Conservation (phyloP, 2,888 invertebrate genomes). For the Encarsia formosa region DNA sequence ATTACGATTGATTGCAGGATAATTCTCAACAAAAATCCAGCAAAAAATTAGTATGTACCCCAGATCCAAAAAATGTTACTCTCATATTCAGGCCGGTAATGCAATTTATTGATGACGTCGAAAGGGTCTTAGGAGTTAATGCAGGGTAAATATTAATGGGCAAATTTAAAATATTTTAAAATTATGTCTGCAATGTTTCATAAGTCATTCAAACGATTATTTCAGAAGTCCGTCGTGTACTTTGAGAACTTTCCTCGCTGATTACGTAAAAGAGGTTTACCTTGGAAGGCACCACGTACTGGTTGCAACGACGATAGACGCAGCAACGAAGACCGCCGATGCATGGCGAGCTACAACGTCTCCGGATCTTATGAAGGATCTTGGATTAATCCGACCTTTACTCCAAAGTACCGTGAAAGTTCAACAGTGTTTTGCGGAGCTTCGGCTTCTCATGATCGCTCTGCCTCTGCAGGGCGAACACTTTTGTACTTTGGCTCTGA, state of each 20-base stretch:
- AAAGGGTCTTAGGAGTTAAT: slow-evolving; percentile 60
- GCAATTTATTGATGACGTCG: slow-evolving; percentile 80
- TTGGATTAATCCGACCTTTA: slow-evolving; percentile 63
- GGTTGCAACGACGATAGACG: slow-evolving; percentile 63
- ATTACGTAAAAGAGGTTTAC: slow-evolving; percentile 84
- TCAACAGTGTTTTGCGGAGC: slow-evolving; percentile 64
- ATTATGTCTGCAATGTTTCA: neutral
- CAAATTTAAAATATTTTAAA: neutral
- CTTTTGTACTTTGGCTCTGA: slow-evolving; percentile 68
- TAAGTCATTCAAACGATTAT: slow-evolving; percentile 3
- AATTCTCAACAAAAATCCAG: slow-evolving; percentile 32
- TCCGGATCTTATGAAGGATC: slow-evolving; percentile 63
- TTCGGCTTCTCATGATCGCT: slow-evolving; percentile 65
- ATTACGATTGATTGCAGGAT: slow-evolving; percentile 29
- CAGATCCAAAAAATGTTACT: slow-evolving; percentile 70
- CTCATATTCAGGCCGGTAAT: slow-evolving; percentile 79
- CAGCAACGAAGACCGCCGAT: slow-evolving; percentile 69
- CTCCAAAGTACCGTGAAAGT: slow-evolving; percentile 71
- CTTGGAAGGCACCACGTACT: slow-evolving; percentile 70
- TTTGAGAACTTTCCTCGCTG: slow-evolving; percentile 77
- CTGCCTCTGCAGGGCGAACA: slow-evolving; percentile 72
- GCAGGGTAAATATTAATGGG: slow-evolving; percentile 56
- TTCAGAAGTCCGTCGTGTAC: slow-evolving; percentile 63
- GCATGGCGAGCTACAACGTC: slow-evolving; percentile 76
- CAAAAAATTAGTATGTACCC: slow-evolving; percentile 71